These are phyloP conservation scores for Nothura maculosa DNA, from an alignment of 2,797 vertebrate genomes.

Conservation along the genomic window DNA sequence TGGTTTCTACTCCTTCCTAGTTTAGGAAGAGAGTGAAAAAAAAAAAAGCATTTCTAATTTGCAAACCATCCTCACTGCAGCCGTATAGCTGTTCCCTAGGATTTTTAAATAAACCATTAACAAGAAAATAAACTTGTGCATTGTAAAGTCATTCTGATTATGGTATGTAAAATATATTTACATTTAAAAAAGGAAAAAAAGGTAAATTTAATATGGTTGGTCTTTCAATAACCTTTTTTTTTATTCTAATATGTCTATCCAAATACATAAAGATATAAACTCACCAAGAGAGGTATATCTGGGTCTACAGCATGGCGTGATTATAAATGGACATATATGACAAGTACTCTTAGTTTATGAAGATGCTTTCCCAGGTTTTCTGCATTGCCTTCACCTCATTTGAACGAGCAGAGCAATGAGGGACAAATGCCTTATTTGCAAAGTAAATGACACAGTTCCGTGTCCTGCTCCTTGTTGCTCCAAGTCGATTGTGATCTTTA, in stretches of 20 bases:
- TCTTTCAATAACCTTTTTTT: not conserved
- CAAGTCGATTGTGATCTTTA: not conserved
- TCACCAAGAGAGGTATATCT: not conserved
- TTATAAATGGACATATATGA: not conserved
- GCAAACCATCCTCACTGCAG: not conserved
- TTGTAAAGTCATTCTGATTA: not conserved
- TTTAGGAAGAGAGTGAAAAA: not conserved
- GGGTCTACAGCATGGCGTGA: not conserved
- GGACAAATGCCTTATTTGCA: not conserved
- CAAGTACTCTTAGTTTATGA: not conserved
- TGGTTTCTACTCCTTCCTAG: not conserved
- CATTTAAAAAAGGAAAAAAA: not conserved
- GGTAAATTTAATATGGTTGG: not conserved
- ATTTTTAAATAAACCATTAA: not conserved
- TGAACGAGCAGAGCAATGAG: not conserved
- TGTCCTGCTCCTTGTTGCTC: not conserved
- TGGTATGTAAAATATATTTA: not conserved
- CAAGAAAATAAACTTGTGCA: not conserved
- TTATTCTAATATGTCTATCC: not conserved
- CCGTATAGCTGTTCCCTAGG: not conserved
- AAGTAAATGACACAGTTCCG: not conserved
- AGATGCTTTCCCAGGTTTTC: not conserved
- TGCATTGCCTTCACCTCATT: not conserved
- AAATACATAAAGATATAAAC: not conserved
- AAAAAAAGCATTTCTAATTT: conserved; percentile 1